A percentile compares a stretch with the other conserved stretches of the same genome.
phyloP scores from a whole-genome alignment of 2,113 vertebrate species.

The Pelecanus crispus region DNA sequence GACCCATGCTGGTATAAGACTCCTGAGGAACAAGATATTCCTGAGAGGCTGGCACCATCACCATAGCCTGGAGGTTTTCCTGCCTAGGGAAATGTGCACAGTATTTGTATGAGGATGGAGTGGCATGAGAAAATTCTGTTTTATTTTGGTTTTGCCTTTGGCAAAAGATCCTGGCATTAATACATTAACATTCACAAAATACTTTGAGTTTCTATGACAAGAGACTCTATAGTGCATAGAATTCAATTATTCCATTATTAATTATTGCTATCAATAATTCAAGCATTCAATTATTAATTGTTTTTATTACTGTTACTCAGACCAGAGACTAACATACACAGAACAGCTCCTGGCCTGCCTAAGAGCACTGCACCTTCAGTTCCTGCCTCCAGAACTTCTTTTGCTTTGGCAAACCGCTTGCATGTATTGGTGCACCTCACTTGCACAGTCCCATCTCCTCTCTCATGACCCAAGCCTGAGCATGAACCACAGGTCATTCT shows the following conservation, averaged over 20 bases:
- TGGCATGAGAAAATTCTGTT: neutral
- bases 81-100: neutral
- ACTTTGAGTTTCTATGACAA: neutral
- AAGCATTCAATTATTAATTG: neutral
- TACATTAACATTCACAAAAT: neutral
- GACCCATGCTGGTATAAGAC: neutral
- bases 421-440: fast-evolving
- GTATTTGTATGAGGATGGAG: neutral
- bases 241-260: neutral
- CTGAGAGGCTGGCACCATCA: neutral
- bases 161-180: neutral
- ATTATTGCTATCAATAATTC: neutral
- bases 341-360: neutral
- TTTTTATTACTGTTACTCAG: neutral
- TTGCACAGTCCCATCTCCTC: no score
- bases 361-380: neutral
- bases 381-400: neutral
- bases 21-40: neutral
- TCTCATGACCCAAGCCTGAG: neutral
- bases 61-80: neutral
- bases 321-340: neutral
- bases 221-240: neutral
- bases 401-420: neutral
- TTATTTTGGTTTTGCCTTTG: neutral
- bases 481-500: neutral